phyloP scores from a whole-genome alignment of 2,888 invertebrate genomes.

The Drosophila putrida region DNA sequence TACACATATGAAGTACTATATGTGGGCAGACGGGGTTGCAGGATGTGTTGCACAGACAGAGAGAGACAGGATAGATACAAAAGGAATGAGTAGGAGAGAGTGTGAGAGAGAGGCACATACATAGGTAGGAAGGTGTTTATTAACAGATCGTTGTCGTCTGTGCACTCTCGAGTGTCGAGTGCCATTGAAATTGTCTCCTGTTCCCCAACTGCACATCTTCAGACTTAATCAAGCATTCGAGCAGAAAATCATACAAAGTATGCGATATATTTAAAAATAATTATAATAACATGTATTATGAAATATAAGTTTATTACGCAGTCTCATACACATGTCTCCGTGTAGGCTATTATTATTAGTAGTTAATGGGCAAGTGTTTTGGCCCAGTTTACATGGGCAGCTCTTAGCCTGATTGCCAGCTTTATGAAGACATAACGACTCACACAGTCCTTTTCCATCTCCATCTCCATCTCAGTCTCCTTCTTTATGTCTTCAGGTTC shows the following conservation, averaged over 20 bases:
- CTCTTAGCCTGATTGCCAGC: conserved; percentile 68
- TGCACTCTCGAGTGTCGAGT: conserved; percentile 56
- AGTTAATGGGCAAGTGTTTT: conserved; percentile 61
- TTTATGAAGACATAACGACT: conserved; percentile 81
- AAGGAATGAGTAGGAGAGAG: neutral
- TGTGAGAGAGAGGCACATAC: conserved; percentile 1
- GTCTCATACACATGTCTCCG: neutral
- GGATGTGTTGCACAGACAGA: conserved; percentile 31
- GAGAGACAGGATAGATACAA: neutral
- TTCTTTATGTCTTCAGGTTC: conserved; percentile 22
- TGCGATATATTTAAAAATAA: conserved; percentile 75
- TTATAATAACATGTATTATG: conserved; percentile 76
- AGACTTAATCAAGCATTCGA: conserved; percentile 63
- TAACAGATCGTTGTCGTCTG: conserved; percentile 82
- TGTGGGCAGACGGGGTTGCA: conserved; percentile 69
- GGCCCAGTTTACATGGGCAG: conserved; percentile 74
- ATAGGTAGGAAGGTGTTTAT: conserved; percentile 80
- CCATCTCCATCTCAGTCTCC: conserved; percentile 21
- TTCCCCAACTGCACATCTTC: conserved; percentile 1
- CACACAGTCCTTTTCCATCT: conserved; percentile 36
- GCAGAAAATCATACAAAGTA: conserved; percentile 78
- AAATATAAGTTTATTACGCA: conserved; percentile 33
- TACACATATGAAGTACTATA: conserved; percentile 71
- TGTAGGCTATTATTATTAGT: conserved; percentile 62
- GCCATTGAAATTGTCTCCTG: conserved; percentile 40